Conservation (phyloP, 2,113 vertebrate species). For the Tringa solitaria region DNA sequence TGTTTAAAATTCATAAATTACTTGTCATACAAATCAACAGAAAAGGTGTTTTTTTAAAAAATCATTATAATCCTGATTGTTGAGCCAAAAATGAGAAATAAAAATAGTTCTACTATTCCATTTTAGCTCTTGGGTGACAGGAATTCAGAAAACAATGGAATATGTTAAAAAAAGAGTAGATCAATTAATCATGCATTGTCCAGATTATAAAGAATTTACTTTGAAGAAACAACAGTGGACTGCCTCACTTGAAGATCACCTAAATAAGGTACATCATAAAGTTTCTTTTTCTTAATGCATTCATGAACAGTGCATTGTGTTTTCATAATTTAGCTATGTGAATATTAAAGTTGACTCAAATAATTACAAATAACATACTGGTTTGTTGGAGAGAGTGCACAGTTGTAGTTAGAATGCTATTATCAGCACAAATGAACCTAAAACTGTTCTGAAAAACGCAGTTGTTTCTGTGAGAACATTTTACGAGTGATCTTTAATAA, state of each 20-base stretch:
- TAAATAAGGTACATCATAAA: constrained; percentile 77
- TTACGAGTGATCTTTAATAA: not conserved
- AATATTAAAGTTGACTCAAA: not conserved
- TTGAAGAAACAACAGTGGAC: constrained; percentile 72
- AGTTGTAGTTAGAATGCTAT: not conserved
- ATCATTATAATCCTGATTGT: not conserved
- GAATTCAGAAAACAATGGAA: constrained; percentile 77
- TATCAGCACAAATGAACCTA: not conserved
- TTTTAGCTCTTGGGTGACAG: constrained; percentile 69
- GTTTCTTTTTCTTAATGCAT: not conserved
- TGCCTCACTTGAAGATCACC: constrained; percentile 69
- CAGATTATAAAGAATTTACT: constrained; percentile 64
- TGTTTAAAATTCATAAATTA: not conserved
- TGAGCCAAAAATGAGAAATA: not conserved
- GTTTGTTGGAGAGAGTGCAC: not conserved
- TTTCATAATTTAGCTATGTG: not conserved
- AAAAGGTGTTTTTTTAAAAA: not conserved
- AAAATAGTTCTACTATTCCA: constrained; percentile 10
- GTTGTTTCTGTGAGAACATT: not conserved
- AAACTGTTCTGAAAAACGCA: not conserved
- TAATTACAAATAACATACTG: not conserved
- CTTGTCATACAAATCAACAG: not conserved
- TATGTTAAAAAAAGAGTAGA: constrained; percentile 71
- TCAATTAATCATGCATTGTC: constrained; percentile 65
- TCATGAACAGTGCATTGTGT: not conserved